Percentiles rank a stretch among this genome's conserved stretches.
phyloP scores from a whole-genome alignment of 1,140 invertebrate species.

The Vollenhovia emeryi region DNA sequence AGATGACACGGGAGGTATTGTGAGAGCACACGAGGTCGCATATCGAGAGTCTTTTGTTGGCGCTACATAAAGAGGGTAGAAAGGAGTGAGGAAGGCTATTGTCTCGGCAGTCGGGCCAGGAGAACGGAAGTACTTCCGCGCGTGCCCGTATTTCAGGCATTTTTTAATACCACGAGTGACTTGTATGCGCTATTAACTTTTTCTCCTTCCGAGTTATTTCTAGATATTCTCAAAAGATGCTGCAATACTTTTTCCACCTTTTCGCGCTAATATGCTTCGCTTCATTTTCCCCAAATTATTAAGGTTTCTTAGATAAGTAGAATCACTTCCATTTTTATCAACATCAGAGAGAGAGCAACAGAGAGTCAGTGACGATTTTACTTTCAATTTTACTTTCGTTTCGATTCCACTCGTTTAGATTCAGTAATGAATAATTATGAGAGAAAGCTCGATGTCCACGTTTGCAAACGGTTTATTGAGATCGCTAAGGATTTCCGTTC shows the following conservation, averaged over 20 bases:
- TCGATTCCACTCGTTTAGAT: background rate
- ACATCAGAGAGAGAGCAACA: background rate
- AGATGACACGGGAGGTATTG: conserved; percentile 41
- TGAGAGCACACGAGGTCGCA: conserved; percentile 31
- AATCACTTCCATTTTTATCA: background rate
- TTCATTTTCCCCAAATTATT: background rate
- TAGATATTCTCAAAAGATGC: background rate
- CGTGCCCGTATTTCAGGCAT: conserved; percentile 41
- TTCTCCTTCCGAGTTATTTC: conserved; percentile 11
- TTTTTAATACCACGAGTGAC: conserved; percentile 55
- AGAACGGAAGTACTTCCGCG: conserved; percentile 45
- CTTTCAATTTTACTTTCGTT: background rate
- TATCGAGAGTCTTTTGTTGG: conserved; percentile 55
- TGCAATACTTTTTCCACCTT: background rate
- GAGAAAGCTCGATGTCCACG: no score
- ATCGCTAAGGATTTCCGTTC: no score
- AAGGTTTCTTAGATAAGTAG: background rate
- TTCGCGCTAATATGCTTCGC: background rate
- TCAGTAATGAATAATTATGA: no score
- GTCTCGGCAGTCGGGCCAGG: conserved; percentile 21
- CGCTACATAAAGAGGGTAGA: conserved; percentile 52
- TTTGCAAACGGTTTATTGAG: no score
- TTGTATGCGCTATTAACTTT: conserved; percentile 40
- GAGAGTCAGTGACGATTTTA: background rate
- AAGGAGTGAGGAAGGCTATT: conserved; percentile 45